Evolutionary conservation across 2,797 vertebrate genomes (phyloP).

Genomic region (Lithobates sylvaticus): DNA sequence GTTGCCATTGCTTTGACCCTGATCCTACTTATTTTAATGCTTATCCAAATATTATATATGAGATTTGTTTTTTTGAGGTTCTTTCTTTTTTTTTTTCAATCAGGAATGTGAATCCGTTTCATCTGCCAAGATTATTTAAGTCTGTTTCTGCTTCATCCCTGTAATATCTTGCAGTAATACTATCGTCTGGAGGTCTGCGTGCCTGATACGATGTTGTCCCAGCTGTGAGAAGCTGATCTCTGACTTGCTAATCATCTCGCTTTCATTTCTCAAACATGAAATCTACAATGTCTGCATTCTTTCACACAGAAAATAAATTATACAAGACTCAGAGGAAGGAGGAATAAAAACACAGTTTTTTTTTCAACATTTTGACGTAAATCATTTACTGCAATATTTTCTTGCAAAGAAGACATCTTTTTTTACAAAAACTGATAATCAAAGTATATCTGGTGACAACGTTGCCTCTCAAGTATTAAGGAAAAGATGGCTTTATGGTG

Average conservation of each 20-base stretch:
- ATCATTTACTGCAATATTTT: slow-evolving; percentile 15
- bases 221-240: slow-evolving; percentile 49
- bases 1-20: not conserved
- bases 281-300: slow-evolving; percentile 48
- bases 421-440: not conserved
- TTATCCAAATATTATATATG: slow-evolving; percentile 21
- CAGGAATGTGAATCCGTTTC: slow-evolving; percentile 45
- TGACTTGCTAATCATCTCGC: slow-evolving; percentile 52
- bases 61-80: slow-evolving; percentile 6
- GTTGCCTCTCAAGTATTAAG: no score
- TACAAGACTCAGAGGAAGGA: slow-evolving; percentile 9
- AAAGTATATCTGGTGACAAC: not conserved
- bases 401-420: slow-evolving; percentile 16
- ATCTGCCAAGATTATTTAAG: slow-evolving; percentile 46
- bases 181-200: slow-evolving; percentile 30
- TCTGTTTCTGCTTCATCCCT: slow-evolving; percentile 37
- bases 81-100: slow-evolving; percentile 19
- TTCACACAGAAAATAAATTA: slow-evolving; percentile 44
- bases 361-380: slow-evolving; percentile 12
- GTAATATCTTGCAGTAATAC: slow-evolving; percentile 47
- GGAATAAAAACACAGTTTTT: not conserved
- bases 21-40: slow-evolving; percentile 35
- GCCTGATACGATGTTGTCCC: slow-evolving; percentile 50
- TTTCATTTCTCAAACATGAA: slow-evolving; percentile 49
- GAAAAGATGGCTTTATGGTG: no score